Conservation (phyloP, 2,797 vertebrate genomes). For the Propithecus perrieri region DNA sequence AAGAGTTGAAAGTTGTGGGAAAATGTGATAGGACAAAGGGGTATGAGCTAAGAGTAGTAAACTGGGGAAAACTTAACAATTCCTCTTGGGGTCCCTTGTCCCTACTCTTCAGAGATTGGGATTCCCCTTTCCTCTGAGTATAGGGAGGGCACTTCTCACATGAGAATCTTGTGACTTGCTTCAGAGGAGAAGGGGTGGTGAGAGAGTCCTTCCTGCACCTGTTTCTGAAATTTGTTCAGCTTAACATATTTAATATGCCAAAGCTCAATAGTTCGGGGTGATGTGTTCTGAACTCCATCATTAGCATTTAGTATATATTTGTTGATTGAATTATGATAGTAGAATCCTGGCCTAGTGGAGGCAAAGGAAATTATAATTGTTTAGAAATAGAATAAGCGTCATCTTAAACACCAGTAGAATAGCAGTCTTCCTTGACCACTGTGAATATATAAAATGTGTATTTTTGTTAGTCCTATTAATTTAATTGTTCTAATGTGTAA, state of each 20-base stretch:
- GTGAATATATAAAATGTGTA: not conserved
- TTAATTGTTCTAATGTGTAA: not conserved
- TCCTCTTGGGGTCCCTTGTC: not conserved
- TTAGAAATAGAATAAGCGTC: constrained; percentile 33
- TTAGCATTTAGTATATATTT: not conserved
- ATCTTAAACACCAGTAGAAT: not conserved
- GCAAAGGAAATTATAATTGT: constrained; percentile 7
- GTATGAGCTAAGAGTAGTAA: not conserved
- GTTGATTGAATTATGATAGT: constrained; percentile 1
- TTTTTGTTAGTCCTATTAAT: constrained; percentile 26
- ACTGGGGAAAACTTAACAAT: not conserved
- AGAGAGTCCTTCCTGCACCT: not conserved
- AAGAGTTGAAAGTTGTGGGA: not conserved
- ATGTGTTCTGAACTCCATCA: not conserved
- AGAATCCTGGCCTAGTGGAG: not conserved
- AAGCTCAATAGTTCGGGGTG: not conserved
- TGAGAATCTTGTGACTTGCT: not conserved
- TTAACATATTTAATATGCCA: not conserved
- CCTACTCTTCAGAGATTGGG: not conserved
- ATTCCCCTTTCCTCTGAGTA: not conserved
- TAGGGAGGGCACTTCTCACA: not conserved
- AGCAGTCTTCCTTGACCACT: not conserved
- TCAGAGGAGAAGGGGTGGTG: not conserved
- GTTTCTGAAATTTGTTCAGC: not conserved
- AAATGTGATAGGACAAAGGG: not conserved